Base-by-base conservation (phyloP, 1,140 invertebrate genomes). In the Tetramorium alpestre region DNA sequence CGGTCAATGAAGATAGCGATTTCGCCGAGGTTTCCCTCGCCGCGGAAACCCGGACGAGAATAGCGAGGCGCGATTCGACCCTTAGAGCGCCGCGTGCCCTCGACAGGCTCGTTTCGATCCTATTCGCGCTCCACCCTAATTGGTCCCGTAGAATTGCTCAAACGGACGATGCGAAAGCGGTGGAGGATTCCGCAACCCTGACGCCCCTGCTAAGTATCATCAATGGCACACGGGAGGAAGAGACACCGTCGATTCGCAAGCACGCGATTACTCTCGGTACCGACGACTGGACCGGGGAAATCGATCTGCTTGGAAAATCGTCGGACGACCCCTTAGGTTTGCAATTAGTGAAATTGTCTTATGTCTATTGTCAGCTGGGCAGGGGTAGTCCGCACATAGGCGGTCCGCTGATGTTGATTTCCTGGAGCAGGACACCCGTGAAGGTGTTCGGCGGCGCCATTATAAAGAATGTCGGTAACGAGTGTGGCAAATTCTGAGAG, bases 401-500 rank as follows among this genome's bases (percentile, higher is more conserved):
- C 10, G 94, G 94, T 0, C 72, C 93, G 0, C 64, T 91, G 38
- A 94, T 96, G 87, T 87, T 96, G 18, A 94, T 96, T 22, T 96
- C 95, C 18, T 96, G 96, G 96, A 96, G 95, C 0, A 94, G 95
- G 86, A 96, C 96, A 0, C 95, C 96, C 0, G 96, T 96, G 3
- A 92, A 93, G 18, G 94, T 96, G 0, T 96, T 96, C 87, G 96
- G 96, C 62, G 96, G 96, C n/a, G 96, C 96, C 13, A 92, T 95
- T 47, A 75, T 96, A 18, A 96, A 96, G 90, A 95, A 93, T 69
- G 95, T 95, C 0, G 75, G 93, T 4, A 93, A 93, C 41, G 91
- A 95, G 73, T 96, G 96, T 88, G 94, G 96, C 3, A 92, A 95
- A 72, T 96, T 96, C 92, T 95, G 90, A 94, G 16, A 54, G 41